Evolutionary conservation across 1,140 invertebrate species (phyloP), one percentile per base, ranked within the genome.

Genomic region (Caerostris extrusa): DNA sequence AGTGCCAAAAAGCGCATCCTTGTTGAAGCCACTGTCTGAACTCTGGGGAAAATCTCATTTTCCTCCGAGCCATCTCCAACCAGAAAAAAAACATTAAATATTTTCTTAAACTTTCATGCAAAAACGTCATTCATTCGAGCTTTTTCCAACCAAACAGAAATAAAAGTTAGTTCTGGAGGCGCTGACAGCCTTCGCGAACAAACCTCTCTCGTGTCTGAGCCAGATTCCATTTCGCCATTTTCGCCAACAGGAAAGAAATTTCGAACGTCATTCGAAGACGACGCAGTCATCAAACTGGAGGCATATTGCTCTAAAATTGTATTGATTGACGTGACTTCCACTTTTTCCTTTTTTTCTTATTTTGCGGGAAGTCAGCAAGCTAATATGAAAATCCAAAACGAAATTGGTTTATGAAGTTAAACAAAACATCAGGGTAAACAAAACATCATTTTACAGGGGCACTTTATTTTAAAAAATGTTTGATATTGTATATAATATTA

Each of bases 141-240:
- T 67, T 77, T 50, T 77, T 12, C 2, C 34, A 34, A 34, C 34
- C 34, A 34, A 34, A 34, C 7, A 53, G 50, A 53, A 77, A 53
- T 77, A 53, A 34, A 12, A 50, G 71, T 50, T 50, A 53, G 71
- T 53, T 77, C 53, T 12, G 34, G 19, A 7, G 7, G 12, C 8
- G 71, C 10, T 77, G 69, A 77, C 69, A 77, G 69, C 69, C 14
- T 77, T 34, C 71, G 7, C 34, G 34, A 34, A 50, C 71, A 50
- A 50, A 67, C 61, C 17, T 67, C 10, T 64, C 61, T 64, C 71
- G 5, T 34, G 34, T 34, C 34, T 34, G 34, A 34, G 19, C 5
- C 71, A 50, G 50, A 50, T 77, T 77, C 10, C 71, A 77, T 77
- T 77, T 77, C 71, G 71, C 71, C 34, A 77, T 77, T 77, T 77